Evolutionary conservation across 2,113 vertebrate species (phyloP).

Genomic region (Nothocercus nigrocapillus): DNA sequence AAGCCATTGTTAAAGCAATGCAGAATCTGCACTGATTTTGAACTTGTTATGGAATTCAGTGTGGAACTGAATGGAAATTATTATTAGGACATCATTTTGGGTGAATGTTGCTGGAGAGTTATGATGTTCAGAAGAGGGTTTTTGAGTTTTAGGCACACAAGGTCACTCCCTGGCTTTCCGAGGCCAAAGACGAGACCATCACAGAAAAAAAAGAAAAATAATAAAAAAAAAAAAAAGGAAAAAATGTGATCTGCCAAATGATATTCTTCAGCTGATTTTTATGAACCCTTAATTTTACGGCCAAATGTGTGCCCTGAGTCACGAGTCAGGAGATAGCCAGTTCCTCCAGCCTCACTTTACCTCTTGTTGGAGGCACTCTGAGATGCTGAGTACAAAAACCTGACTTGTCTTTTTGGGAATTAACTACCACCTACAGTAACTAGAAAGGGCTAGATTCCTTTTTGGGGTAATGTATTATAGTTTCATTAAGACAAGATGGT

Average conservation of each 20-base stretch:
- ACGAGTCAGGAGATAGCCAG: not conserved
- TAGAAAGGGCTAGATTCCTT: not conserved
- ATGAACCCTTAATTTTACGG: not conserved
- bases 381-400: not conserved
- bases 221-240: too few species aligned
- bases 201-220: not conserved
- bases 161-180: not conserved
- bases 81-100: not conserved
- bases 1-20: not conserved
- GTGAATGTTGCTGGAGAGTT: not conserved
- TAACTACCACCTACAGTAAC: not conserved
- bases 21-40: not conserved
- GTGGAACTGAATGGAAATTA: not conserved
- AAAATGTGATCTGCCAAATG: not conserved
- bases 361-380: not conserved
- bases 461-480: not conserved
- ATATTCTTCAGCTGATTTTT: not conserved
- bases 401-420: not conserved
- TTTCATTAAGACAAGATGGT: not conserved
- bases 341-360: not conserved
- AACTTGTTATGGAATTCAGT: not conserved
- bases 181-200: not conserved
- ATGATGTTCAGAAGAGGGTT: not conserved
- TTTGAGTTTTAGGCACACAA: not conserved
- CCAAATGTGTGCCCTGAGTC: not conserved